phyloP scores from a whole-genome alignment of 2,113 vertebrate species.

The Catagonus wagneri region DNA sequence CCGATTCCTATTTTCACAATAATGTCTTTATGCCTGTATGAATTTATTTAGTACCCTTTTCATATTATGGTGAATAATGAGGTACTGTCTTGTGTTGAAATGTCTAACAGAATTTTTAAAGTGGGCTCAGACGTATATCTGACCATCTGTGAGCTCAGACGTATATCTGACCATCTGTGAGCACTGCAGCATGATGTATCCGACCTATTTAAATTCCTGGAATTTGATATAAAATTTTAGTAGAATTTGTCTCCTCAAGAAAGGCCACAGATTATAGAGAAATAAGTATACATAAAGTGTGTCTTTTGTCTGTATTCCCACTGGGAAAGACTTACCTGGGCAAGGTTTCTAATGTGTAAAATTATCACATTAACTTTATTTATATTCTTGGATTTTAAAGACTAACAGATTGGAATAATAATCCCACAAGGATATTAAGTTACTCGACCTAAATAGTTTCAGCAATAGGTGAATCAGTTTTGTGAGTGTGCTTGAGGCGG shows the following conservation, averaged over 20 bases:
- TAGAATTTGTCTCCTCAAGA: not conserved
- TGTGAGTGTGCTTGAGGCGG: not conserved
- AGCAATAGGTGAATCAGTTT: not conserved
- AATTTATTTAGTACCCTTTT: not conserved
- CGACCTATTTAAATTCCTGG: not conserved
- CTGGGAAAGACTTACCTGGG: not conserved
- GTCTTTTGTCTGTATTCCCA: not conserved
- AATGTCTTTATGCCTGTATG: not conserved
- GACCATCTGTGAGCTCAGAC: too few species aligned
- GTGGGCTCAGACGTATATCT: not conserved
- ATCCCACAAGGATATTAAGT: not conserved
- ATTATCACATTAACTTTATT: not conserved
- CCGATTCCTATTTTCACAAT: not conserved
- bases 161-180: not conserved
- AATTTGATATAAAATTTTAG: not conserved
- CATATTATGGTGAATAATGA: not conserved
- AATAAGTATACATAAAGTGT: not conserved
- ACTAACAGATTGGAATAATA: not conserved
- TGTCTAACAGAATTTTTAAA: not conserved
- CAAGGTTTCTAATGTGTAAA: not conserved
- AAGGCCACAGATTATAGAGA: not conserved
- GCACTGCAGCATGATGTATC: not conserved
- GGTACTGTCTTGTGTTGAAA: not conserved
- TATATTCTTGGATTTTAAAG: not conserved
- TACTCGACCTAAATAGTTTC: not conserved